Evolutionary conservation across 92 coral and sea anemone species (phyloP), one percentile per base, ranked within the genome.

Genomic region (Palythoa heliodiscus): DNA sequence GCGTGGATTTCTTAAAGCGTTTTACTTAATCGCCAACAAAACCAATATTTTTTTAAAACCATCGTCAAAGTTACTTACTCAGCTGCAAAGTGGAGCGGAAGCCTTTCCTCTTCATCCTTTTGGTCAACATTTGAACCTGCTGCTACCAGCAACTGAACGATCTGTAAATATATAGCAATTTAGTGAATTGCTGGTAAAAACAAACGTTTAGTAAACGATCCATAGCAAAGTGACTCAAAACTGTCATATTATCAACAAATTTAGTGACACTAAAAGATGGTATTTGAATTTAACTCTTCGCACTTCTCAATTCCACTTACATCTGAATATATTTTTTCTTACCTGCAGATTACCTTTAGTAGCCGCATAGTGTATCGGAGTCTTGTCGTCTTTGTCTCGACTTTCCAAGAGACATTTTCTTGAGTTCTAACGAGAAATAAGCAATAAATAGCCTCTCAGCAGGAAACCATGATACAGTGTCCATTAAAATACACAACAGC

Each of bases 311-410:
- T n/a, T n/a, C n/a, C n/a, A n/a, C 35, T 29, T 29, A 29, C 35
- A 29, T 29, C 35, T 0, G 35, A 29, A 29, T 29, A 29, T 29
- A 29, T 29, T 29, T 29, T 0, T 48, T 15, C 70, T 22, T 48
- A 93, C 96, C 92, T 91, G 75, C 79, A 93, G 70, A 52, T 89
- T 91, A 6, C 94, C 97, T 78, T 91, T 87, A 8, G 97, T 89
- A 8, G 97, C 97, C 5, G 97, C 97, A 75, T 93, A 93, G 89
- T 93, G 97, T 71, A 93, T 63, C 1, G 97, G 97, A 1, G 92
- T 89, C 76, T 89, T 91, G 39, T 87, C 97, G 12, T 93, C 86
- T 66, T 90, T 91, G 75, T 93, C 97, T 50, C 90, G 88, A 70
- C 91, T 86, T 71, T 91, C 89, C 25, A 93, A 72, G 22, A 93